These are phyloP conservation scores for Meloidogyne hapla DNA, from an alignment of 1,140 invertebrate genomes.

Conservation along the genomic window DNA sequence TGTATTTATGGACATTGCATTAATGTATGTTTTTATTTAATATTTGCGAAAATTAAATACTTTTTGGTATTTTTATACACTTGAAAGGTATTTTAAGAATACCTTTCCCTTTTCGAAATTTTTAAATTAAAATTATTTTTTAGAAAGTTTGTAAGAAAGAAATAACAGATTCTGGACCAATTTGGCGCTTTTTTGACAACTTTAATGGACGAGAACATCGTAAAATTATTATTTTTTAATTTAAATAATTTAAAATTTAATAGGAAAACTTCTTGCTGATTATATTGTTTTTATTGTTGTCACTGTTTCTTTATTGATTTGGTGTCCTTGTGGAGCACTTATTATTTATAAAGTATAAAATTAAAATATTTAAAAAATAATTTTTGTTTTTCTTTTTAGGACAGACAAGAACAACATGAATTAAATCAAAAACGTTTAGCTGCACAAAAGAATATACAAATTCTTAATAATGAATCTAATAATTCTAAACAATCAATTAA, in stretches of 20 bases:
- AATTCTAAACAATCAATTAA: background rate
- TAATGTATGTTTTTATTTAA: slow-evolving; percentile 14
- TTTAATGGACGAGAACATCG: slow-evolving; percentile 32
- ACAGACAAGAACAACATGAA: slow-evolving; percentile 21
- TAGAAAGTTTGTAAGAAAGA: slow-evolving; percentile 46
- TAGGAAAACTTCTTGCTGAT: slow-evolving; percentile 43
- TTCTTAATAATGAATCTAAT: background rate
- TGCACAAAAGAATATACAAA: slow-evolving; percentile 17
- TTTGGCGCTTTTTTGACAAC: slow-evolving; percentile 46
- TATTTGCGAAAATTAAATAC: background rate
- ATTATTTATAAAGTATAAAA: slow-evolving; percentile 37
- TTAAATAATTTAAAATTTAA: background rate
- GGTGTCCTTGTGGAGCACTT: slow-evolving; percentile 45
- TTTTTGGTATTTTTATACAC: too few relatives aligned
- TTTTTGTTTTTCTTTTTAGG: slow-evolving; percentile 1
- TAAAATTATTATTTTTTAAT: slow-evolving; percentile 11
- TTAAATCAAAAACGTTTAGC: background rate
- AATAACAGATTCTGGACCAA: slow-evolving; percentile 35
- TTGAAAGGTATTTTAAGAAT: too few relatives aligned
- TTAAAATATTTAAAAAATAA: background rate
- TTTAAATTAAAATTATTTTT: background rate
- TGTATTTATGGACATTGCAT: slow-evolving; percentile 49
- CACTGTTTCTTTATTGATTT: slow-evolving; percentile 31
- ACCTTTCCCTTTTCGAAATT: slow-evolving; percentile 11
- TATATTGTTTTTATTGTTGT: slow-evolving; percentile 47